Base-by-base conservation (phyloP, 2,888 invertebrate species). In the Hipparchia semele region DNA sequence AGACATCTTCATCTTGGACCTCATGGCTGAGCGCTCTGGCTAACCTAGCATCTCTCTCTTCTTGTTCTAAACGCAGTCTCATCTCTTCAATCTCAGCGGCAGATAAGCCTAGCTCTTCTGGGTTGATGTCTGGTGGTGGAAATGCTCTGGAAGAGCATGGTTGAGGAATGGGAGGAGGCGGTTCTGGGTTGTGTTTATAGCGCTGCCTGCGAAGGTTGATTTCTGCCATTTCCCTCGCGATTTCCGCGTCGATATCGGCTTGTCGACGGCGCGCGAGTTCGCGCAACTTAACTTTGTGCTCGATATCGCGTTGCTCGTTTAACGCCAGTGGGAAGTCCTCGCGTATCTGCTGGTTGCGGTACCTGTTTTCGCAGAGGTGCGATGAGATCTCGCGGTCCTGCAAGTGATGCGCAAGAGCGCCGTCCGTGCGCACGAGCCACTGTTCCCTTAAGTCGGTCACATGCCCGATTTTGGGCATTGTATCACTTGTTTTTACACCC, bases 301-400 rank as follows among this genome's bases (percentile, higher is more conserved):
- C 94, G 12, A 94, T 84, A 54, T 84, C 91, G 12, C 88, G 83
- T 78, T 94, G 94, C 74, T 93, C 94, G 75, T 80, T 90, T 9
- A 94, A 81, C 3, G 94, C 94, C 10, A 94, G 87, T 0, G 94
- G 94, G 72, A 94, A 94, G 79, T 94, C 94, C 73, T 94, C 94
- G 1, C 94, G 87, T 65, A 94, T 94, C 80, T 91, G 94, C 78
- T 94, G 94, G 79, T 94, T 94, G 9, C 94, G 87, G 77, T 83
- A 90, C 76, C 93, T 84, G 80, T 94, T 94, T 79, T 93, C 94
- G 75, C 91, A 91, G 54, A 94, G 87, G 74, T 94, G 94, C 5
- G 92, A 90, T 0, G 92, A 92, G 72, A 94, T 94, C 80, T 94
- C 94, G 2, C 93, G 89, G 80, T 94, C 94, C 78, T 94, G 94